phyloP scores from a whole-genome alignment of 2,113 vertebrate species.

The Dermatemys mawii region DNA sequence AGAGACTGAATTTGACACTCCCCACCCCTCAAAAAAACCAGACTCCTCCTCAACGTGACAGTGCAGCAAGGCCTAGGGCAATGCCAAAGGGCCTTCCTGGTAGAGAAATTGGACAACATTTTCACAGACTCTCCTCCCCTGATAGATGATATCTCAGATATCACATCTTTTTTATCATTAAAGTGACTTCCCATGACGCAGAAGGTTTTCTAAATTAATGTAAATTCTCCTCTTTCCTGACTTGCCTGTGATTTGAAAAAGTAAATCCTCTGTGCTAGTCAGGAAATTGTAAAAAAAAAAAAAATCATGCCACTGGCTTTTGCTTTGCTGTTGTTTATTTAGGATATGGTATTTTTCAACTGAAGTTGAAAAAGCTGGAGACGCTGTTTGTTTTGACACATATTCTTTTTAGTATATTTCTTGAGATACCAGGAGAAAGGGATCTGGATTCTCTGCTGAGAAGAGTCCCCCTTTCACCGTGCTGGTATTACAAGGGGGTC shows the following conservation, averaged over 20 bases:
- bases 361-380: background rate
- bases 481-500: background rate
- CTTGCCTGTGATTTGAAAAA: background rate
- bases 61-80: background rate
- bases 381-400: background rate
- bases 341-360: background rate
- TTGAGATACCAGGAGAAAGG: background rate
- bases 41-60: background rate
- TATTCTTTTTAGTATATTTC: background rate
- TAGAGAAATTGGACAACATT: background rate
- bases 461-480: background rate
- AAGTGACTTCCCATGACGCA: background rate
- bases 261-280: background rate
- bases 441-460: background rate
- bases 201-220: background rate
- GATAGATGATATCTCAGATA: background rate
- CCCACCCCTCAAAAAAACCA: too few relatives aligned
- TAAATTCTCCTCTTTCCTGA: background rate
- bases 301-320: rapidly evolving
- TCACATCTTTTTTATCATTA: background rate
- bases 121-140: background rate
- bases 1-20: background rate
- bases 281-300: background rate
- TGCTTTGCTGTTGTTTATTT: background rate
- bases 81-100: background rate